Evolutionary conservation across 2,113 vertebrate species (phyloP), one percentile per base, ranked within the genome.

Genomic region (Bagarius yarrelli): DNA sequence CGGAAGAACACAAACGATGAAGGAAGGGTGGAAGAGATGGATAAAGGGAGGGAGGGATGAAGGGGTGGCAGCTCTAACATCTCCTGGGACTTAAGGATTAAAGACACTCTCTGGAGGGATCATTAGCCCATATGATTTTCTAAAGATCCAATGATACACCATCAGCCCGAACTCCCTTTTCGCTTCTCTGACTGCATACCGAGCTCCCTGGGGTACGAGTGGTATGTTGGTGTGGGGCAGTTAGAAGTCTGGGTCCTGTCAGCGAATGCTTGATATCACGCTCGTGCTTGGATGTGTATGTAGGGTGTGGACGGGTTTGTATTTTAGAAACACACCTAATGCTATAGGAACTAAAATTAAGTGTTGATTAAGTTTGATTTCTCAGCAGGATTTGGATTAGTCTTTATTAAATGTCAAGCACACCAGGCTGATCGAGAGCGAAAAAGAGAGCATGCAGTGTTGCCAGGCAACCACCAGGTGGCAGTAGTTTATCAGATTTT

Each of bases 121-220:
- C 86, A 88, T 88, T 88, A 88, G 79, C 84, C 83, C 74, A 79
- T 80, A 83, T 83, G 86, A 88, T 88, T 88, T 86, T 88, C 86
- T 86, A 83, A 86, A 85, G 84, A 88, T 85, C 83, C 77, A 70
- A 60, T 88, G 83, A 84, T 85, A 80, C 71, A 44, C 74, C 77
- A 52, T 73, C 76, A 79, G 56, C 66, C 73, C 21, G 80, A 76
- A 61, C 47, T 79, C 74, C 40, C 81, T 34, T 32, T 60, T 47
- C 63, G 32, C 59, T 67, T 67, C 53, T 74, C 82, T 83, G 69
- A 23, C 40, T 63, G 66, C 78, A 83, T 81, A 78, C 74, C 70
- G 70, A 60, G 47, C 40, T 81, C 84, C 81, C 14, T 64, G 83
- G 81, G 85, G 76, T 82, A 71, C 66, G 83, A 66, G 83, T 80